phyloP scores from a whole-genome alignment of 2,797 vertebrate species.

The Acrocephalus scirpaceus region DNA sequence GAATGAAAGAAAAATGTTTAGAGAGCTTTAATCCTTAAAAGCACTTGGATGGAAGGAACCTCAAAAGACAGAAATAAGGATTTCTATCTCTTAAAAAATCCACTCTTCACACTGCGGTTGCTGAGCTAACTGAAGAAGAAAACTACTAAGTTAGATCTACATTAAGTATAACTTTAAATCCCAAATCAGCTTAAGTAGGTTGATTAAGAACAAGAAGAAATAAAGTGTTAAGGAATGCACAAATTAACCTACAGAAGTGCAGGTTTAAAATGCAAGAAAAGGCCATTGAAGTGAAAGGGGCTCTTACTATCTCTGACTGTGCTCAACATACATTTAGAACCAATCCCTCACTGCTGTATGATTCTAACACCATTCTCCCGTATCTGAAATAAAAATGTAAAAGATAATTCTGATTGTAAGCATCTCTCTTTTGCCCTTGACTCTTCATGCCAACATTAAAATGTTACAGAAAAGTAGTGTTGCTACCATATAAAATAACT shows the following conservation, averaged over 20 bases:
- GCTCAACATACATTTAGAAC: neutral
- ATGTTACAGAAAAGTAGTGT: neutral
- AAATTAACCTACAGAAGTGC: neutral
- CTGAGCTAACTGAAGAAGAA: neutral
- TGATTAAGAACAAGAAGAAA: constrained; percentile 20
- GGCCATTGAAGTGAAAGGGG: neutral
- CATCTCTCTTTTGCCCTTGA: neutral
- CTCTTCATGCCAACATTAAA: neutral
- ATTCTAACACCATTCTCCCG: neutral
- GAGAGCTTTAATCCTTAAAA: neutral
- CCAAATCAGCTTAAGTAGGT: neutral
- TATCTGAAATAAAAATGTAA: neutral
- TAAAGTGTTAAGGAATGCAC: neutral
- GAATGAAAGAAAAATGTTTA: neutral
- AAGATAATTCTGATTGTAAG: neutral
- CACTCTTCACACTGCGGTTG: neutral
- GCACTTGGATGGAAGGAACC: neutral
- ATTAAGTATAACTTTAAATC: neutral
- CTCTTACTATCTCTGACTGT: neutral
- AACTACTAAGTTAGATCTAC: neutral
- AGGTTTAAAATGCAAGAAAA: neutral
- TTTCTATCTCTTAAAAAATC: neutral
- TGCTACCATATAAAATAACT: neutral
- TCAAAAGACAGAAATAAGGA: neutral
- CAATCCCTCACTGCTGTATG: neutral